Evolutionary conservation across 2,113 vertebrate genomes (phyloP).

Genomic region (Channa argus): DNA sequence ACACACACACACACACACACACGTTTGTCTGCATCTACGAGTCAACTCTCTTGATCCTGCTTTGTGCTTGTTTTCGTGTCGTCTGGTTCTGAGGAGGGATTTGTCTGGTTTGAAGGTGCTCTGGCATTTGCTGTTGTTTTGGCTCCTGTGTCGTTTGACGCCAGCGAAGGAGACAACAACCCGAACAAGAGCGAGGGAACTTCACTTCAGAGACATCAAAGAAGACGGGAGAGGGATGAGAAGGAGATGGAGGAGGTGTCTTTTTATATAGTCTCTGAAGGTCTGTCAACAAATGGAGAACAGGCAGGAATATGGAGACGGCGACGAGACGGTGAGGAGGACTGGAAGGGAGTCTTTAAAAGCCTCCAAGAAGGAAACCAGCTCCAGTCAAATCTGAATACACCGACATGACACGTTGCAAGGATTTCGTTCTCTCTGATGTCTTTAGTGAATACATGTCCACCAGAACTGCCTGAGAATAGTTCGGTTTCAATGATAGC

Average conservation of each 20-base stretch:
- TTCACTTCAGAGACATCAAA: conserved; percentile 67
- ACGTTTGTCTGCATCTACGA: conserved; percentile 8
- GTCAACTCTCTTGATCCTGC: conserved; percentile 19
- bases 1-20: conserved; percentile 21
- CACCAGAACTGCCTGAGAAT: no score
- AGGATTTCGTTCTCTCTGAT: no score
- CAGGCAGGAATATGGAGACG: not conserved
- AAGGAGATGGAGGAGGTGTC: conserved; percentile 42
- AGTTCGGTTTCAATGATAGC: no score
- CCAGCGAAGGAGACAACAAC: conserved; percentile 62
- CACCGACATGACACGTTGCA: no score
- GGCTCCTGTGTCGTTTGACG: conserved; percentile 52
- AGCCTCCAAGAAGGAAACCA: no score
- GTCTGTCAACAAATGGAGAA: conserved; percentile 63
- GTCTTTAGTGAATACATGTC: no score
- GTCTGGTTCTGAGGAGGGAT: conserved; percentile 55
- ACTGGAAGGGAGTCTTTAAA: not conserved
- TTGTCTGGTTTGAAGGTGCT: conserved; percentile 67
- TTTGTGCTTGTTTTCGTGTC: conserved; percentile 22
- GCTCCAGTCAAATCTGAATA: no score
- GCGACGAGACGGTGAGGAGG: not conserved
- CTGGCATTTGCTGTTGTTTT: conserved; percentile 64
- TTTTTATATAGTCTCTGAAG: conserved; percentile 69
- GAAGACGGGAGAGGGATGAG: conserved; percentile 19
- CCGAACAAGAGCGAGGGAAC: conserved; percentile 63